Percentiles rank a stretch among this genome's conserved stretches.
phyloP scores from a whole-genome alignment of 2,888 invertebrate genomes.

The Brachyptera putata region DNA sequence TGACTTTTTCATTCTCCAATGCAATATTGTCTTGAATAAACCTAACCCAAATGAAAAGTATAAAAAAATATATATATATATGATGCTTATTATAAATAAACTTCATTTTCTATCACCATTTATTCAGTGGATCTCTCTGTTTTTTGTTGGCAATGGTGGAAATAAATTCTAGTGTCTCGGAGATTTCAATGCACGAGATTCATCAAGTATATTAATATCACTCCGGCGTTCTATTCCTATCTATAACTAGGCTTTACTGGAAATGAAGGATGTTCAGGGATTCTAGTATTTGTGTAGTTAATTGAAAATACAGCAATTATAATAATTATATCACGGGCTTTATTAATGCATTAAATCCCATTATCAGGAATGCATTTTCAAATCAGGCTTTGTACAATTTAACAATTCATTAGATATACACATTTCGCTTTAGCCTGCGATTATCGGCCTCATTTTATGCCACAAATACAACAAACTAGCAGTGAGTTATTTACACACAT shows the following conservation, averaged over 20 bases:
- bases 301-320: background rate
- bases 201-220: background rate
- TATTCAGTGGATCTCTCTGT: too few species aligned
- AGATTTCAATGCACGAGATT: background rate
- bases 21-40: too few species aligned
- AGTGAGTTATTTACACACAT: background rate
- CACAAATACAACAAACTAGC: constrained; percentile 1
- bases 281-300: too few species aligned
- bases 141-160: too few species aligned
- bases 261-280: too few species aligned
- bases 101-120: too few species aligned
- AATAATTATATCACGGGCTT: constrained; percentile 29
- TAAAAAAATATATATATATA: too few species aligned
- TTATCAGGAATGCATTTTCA: constrained; percentile 29
- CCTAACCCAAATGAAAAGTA: too few species aligned
- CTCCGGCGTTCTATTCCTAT: background rate
- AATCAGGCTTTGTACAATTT: constrained; percentile 28
- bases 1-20: too few species aligned
- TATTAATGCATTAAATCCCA: constrained; percentile 30
- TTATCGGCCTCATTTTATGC: constrained; percentile 5
- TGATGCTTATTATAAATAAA: too few species aligned
- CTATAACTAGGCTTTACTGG: too few species aligned
- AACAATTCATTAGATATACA: constrained; percentile 20
- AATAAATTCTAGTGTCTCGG: background rate
- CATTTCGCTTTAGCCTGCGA: too few species aligned